phyloP scores from a whole-genome alignment of 1,140 invertebrate genomes.

The Lepidotrigona ventralis region DNA sequence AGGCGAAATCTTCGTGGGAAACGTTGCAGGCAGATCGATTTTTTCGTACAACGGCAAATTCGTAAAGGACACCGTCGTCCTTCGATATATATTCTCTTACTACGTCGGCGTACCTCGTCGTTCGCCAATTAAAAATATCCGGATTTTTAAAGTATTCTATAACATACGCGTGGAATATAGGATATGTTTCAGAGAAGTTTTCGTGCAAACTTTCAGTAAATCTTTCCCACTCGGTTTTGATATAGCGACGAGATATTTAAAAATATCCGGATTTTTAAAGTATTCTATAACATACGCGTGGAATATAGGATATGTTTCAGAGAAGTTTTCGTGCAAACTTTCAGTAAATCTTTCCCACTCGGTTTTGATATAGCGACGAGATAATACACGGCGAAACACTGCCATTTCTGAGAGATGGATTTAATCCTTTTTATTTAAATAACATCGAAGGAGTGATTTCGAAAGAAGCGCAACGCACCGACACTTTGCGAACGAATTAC shows the following conservation, averaged over 20 bases:
- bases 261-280: background rate
- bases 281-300: background rate
- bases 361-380: background rate
- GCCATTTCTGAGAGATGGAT: too few relatives aligned
- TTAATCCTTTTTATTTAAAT: too few relatives aligned
- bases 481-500: too few relatives aligned
- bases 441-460: too few relatives aligned
- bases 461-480: too few relatives aligned
- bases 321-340: background rate
- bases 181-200: background rate
- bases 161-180: background rate
- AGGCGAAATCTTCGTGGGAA: constrained; percentile 28
- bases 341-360: background rate
- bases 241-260: too few relatives aligned
- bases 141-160: background rate
- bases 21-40: background rate
- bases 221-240: background rate
- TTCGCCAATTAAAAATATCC: background rate
- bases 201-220: background rate
- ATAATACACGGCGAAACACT: too few relatives aligned
- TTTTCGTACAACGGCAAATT: background rate
- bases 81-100: background rate
- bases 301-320: background rate
- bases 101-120: background rate
- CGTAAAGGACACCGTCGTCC: background rate